Evolutionary conservation across 2,888 invertebrate species (phyloP), one percentile per base, ranked within the genome.

Genomic region (Parthenolecanium corni): DNA sequence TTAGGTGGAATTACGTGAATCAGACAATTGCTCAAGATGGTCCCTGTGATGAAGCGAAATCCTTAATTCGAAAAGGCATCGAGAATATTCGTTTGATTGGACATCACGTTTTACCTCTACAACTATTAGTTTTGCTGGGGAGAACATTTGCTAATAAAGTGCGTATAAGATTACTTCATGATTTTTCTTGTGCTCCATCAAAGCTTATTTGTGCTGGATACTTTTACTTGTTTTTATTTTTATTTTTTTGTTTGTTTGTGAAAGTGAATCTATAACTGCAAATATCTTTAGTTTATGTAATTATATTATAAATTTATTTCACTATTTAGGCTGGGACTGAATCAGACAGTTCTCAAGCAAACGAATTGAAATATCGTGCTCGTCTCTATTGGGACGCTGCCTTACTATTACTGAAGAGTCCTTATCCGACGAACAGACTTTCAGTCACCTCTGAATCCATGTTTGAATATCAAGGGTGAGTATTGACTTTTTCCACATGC

Each of bases 51-150:
- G 87, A 89, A 69, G 74, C 86, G 61, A 79, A 91, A 52, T 78
- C 84, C 42, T 81, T 80, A 64, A 73, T 93, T 62, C 86, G 86
- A 67, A 79, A 83, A 65, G 93, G 93, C 1, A 81, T 94, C 66
- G 91, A 92, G 76, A 82, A 85, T 0, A 77, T 93, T 6, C 80
- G 93, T 47, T 86, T 89, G 66, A 77, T 87, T 57, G 89, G 89
- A 64, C 84, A 84, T 67, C 89, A 91, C 69, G 89, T 89, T 4
- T 74, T 92, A 62, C 86, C 89, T 71, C 81, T 86, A 21, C 79
- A 81, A 54, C 77, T 92, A 11, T 74, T 91, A 3, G 82, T 89
- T 18, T 80, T 79, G 68, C 75, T 93, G 54, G 93, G 89, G 1
- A 78, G 80, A 57, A 67, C 68, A 6, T 69, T 70, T 53, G 64